Evolutionary conservation across 2,888 invertebrate genomes (phyloP).

Genomic region (Drosophila gaucha): DNA sequence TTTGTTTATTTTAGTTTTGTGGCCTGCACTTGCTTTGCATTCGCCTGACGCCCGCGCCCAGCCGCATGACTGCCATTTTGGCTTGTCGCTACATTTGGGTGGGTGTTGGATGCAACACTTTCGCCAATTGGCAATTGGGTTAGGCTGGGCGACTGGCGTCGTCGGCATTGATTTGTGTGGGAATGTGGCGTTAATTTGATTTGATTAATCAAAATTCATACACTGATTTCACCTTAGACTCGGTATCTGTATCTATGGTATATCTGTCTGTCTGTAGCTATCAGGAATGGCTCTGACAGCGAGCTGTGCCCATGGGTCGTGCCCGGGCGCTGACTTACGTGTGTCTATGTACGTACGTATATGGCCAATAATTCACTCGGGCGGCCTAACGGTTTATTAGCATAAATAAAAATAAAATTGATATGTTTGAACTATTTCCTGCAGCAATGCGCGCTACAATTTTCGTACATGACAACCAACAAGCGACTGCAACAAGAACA

Average conservation of each 20-base stretch:
- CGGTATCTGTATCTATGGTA: conserved; percentile 2
- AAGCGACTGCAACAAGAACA: conserved; percentile 69
- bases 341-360: conserved; percentile 29
- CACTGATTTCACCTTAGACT: conserved; percentile 61
- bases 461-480: conserved; percentile 79
- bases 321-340: conserved; percentile 43
- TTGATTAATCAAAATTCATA: conserved; percentile 75
- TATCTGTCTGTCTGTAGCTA: neutral
- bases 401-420: conserved; percentile 81
- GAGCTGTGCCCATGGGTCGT: conserved; percentile 62
- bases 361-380: conserved; percentile 73
- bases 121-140: conserved; percentile 66
- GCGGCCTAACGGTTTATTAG: conserved; percentile 76
- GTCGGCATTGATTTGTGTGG: conserved; percentile 80
- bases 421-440: conserved; percentile 81
- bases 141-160: conserved; percentile 34
- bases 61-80: conserved; percentile 60
- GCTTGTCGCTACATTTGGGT: conserved; percentile 63
- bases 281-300: conserved; percentile 5
- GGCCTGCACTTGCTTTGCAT: conserved; percentile 60
- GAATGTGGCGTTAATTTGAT: conserved; percentile 76
- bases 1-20: conserved; percentile 28
- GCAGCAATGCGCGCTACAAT: conserved; percentile 80
- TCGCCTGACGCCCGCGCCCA: conserved; percentile 54
- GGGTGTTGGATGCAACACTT: conserved; percentile 78